Evolutionary conservation across 2,113 vertebrate genomes (phyloP).

Genomic region (Notarius lentiginosus): DNA sequence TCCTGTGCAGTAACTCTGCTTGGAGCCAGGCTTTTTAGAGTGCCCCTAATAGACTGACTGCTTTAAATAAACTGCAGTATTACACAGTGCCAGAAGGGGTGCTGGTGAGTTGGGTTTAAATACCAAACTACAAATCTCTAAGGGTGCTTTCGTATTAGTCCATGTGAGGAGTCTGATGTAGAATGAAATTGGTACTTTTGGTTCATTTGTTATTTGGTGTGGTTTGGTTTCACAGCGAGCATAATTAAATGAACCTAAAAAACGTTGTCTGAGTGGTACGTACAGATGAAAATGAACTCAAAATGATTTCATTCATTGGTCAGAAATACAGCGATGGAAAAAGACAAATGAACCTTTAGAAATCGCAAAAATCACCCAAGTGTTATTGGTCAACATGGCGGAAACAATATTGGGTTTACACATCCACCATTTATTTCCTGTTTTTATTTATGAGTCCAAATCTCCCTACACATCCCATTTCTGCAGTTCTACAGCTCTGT

Average conservation of each 20-base stretch:
- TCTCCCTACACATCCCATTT: background rate
- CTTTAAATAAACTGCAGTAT: background rate
- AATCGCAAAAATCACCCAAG: background rate
- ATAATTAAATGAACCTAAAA: background rate
- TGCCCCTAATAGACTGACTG: background rate
- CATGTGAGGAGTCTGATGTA: background rate
- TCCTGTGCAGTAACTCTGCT: background rate
- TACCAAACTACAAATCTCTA: background rate
- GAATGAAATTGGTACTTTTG: background rate
- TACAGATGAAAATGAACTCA: background rate
- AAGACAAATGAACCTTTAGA: background rate
- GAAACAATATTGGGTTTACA: background rate
- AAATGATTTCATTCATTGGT: background rate
- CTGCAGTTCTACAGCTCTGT: background rate
- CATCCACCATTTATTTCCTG: background rate
- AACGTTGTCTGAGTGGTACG: background rate
- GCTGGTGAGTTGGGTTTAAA: background rate
- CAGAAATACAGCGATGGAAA: background rate
- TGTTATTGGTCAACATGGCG: background rate
- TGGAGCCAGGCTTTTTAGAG: background rate
- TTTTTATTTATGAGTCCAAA: background rate
- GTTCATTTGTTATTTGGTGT: background rate
- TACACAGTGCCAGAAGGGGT: background rate
- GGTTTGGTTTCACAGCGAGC: background rate
- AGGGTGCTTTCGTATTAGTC: background rate